Evolutionary conservation across 2,113 vertebrate genomes (phyloP).

Genomic region (Lipophrys pholis): DNA sequence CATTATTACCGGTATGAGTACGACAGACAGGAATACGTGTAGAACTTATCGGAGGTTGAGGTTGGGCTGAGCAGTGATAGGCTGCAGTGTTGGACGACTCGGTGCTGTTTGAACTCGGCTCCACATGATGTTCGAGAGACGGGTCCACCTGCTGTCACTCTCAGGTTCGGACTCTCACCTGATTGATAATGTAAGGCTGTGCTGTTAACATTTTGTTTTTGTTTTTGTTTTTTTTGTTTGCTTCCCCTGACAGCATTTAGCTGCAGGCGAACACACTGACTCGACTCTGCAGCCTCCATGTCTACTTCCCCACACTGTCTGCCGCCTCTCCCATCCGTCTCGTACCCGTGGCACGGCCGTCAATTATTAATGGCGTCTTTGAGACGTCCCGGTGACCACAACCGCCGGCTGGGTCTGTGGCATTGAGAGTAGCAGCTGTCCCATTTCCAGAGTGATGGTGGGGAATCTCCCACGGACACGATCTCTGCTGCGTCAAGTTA

Average conservation of each 20-base stretch:
- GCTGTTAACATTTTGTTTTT: conserved; percentile 72
- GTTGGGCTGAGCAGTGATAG: no score
- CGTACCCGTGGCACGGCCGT: conserved; percentile 66
- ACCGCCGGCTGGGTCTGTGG: conserved; percentile 51
- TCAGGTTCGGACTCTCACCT: conserved; percentile 64
- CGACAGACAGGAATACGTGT: no score
- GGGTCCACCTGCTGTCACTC: conserved; percentile 52
- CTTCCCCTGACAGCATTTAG: conserved; percentile 71
- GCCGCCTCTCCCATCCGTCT: conserved; percentile 58
- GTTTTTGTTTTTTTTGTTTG: conserved; percentile 49
- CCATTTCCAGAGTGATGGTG: conserved; percentile 67
- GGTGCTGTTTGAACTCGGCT: neutral
- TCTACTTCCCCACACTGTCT: conserved; percentile 40
- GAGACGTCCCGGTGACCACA: conserved; percentile 69
- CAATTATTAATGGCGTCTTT: conserved; percentile 75
- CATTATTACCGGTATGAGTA: no score
- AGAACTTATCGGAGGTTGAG: no score
- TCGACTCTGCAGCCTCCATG: conserved; percentile 53
- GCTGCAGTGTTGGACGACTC: no score
- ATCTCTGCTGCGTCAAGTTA: conserved; percentile 69
- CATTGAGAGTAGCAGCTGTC: conserved; percentile 51
- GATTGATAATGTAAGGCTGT: conserved; percentile 69
- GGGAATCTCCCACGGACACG: conserved; percentile 67
- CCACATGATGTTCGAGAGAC: conserved; percentile 16
- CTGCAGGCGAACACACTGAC: conserved; percentile 73